A percentile compares a stretch with the other conserved stretches of the same genome.
These are phyloP conservation scores for Napeogenes sylphis DNA, from an alignment of 2,888 invertebrate genomes.

Conservation along the genomic window DNA sequence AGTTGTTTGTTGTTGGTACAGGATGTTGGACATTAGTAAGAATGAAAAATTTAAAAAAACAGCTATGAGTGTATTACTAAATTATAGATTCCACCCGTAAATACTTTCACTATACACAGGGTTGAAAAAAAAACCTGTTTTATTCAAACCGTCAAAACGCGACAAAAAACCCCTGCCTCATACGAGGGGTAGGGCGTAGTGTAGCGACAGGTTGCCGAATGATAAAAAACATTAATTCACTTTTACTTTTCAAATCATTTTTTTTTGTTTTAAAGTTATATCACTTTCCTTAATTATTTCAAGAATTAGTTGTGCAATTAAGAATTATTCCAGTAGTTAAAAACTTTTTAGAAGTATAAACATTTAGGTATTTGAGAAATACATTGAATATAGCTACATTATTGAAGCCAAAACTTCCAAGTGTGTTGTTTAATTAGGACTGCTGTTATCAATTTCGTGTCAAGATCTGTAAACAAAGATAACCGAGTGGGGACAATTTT, in stretches of 20 bases:
- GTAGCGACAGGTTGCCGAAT: not conserved
- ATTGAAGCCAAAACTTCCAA: not conserved
- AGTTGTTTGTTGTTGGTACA: not conserved
- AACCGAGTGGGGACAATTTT: conserved; percentile 23
- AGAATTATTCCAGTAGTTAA: too few relatives aligned
- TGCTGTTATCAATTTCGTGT: conserved; percentile 61
- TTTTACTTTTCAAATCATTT: conserved; percentile 14
- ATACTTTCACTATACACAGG: conserved; percentile 23
- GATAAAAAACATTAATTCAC: conserved; percentile 2
- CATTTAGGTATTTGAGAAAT: too few relatives aligned
- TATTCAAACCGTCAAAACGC: conserved; percentile 13
- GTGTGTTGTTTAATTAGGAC: conserved; percentile 46
- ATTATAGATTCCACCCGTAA: conserved; percentile 13
- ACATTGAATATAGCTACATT: too few relatives aligned
- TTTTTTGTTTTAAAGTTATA: not conserved
- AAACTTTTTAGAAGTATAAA: too few relatives aligned
- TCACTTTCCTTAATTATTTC: not conserved
- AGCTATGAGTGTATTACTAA: not conserved
- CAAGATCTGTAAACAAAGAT: conserved; percentile 71
- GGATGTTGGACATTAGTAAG: too few relatives aligned
- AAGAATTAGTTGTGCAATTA: too few relatives aligned
- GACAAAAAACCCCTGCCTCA: conserved; percentile 15
- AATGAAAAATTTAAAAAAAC: too few relatives aligned
- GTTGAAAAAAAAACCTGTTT: conserved; percentile 28
- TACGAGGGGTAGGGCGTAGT: conserved; percentile 3